These are phyloP conservation scores for Drosophila ohnishii DNA, from an alignment of 1,140 invertebrate species.

Conservation along the genomic window DNA sequence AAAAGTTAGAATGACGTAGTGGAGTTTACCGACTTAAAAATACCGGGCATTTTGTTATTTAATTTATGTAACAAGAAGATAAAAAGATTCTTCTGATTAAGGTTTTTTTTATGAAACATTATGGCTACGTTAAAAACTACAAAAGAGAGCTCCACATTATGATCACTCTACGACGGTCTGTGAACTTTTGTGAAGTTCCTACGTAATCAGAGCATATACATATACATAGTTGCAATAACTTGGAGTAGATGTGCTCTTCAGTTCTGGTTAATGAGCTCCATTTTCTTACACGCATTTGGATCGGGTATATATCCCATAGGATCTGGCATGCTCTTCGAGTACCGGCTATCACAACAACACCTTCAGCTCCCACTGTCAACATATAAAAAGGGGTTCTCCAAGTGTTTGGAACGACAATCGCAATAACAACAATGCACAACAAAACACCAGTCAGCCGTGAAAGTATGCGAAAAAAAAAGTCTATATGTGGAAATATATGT, in stretches of 20 bases:
- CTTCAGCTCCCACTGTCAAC: slow-evolving; percentile 27
- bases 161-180: background rate
- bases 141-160: too few species aligned
- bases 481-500: background rate
- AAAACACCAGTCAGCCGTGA: slow-evolving; percentile 68
- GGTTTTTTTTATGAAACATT: too few species aligned
- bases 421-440: slow-evolving; percentile 51
- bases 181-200: background rate
- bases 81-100: too few species aligned
- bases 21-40: too few species aligned
- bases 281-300: background rate
- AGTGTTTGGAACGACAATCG: slow-evolving; percentile 33
- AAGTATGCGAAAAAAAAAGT: slow-evolving; percentile 66
- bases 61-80: too few species aligned
- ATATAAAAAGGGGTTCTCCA: slow-evolving; percentile 41
- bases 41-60: too few species aligned
- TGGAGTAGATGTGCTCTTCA: too few species aligned
- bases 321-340: slow-evolving; percentile 11
- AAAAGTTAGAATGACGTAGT: too few species aligned
- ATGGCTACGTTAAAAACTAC: too few species aligned
- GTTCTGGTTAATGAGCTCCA: too few species aligned
- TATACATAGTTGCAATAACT: background rate
- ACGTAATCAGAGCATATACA: background rate
- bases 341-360: slow-evolving; percentile 22
- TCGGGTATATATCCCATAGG: background rate